phyloP scores from a whole-genome alignment of 2,888 invertebrate species.

The Cynaeus angustus region DNA sequence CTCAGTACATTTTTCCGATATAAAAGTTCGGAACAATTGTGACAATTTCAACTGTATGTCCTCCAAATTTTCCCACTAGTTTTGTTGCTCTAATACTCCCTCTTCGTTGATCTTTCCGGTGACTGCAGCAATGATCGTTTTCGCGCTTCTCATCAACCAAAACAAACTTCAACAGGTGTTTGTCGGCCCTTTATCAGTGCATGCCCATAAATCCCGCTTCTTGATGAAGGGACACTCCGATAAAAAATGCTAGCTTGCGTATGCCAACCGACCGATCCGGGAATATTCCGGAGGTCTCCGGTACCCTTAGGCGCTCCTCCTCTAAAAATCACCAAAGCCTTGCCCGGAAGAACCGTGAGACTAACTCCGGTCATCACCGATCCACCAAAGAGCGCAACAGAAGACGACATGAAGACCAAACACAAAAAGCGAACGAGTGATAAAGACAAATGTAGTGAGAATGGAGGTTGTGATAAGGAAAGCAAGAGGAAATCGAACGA shows the following conservation, averaged over 20 bases:
- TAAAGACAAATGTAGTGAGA: slow-evolving; percentile 42
- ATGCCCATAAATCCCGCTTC: slow-evolving; percentile 44
- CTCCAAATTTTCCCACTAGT: too few relatives aligned
- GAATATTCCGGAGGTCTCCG: slow-evolving; percentile 75
- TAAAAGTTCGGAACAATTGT: too few relatives aligned
- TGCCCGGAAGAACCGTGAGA: slow-evolving; percentile 62
- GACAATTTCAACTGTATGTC: too few relatives aligned
- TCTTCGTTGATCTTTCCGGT: slow-evolving; percentile 5
- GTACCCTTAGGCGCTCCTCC: slow-evolving; percentile 72
- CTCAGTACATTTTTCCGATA: too few relatives aligned
- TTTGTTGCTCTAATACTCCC: too few relatives aligned
- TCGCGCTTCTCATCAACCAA: slow-evolving; percentile 15
- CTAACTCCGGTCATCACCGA: slow-evolving; percentile 60
- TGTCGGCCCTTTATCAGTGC: slow-evolving; percentile 42
- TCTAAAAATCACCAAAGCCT: slow-evolving; percentile 62
- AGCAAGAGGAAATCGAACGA: slow-evolving; percentile 47
- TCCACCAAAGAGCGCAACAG: slow-evolving; percentile 50
- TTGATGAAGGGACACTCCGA: slow-evolving; percentile 36
- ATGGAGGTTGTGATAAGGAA: slow-evolving; percentile 53
- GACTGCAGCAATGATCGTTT: slow-evolving; percentile 19
- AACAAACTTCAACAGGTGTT: slow-evolving; percentile 52
- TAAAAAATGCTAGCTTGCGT: slow-evolving; percentile 80
- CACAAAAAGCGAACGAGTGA: slow-evolving; percentile 23
- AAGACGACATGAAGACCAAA: slow-evolving; percentile 28
- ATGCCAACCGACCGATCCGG: slow-evolving; percentile 78